phyloP scores from a whole-genome alignment of 2,113 vertebrate species.

The Pseudopodoces humilis region DNA sequence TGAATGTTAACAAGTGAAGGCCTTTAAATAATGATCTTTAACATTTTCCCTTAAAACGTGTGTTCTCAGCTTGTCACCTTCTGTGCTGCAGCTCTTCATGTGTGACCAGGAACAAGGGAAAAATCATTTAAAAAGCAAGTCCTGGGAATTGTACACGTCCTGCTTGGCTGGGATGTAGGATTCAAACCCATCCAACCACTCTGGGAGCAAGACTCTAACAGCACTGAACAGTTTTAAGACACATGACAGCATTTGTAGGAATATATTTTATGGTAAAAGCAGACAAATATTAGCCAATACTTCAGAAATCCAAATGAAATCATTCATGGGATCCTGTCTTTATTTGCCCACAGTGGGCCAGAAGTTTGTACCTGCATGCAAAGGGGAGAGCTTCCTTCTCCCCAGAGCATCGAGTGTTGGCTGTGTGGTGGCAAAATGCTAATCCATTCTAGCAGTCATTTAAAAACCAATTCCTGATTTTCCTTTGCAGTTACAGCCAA shows the following conservation, averaged over 20 bases:
- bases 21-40: neutral
- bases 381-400: neutral
- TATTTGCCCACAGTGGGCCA: neutral
- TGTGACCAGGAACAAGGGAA: neutral
- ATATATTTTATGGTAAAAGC: neutral
- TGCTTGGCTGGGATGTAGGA: neutral
- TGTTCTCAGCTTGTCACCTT: neutral
- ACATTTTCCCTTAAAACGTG: neutral
- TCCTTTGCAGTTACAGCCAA: neutral
- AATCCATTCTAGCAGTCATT: neutral
- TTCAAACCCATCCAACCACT: neutral
- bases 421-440: neutral
- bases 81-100: neutral
- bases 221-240: neutral
- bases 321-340: neutral
- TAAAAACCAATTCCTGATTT: neutral
- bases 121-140: neutral
- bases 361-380: neutral
- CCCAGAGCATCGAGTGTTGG: neutral
- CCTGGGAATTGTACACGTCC: neutral
- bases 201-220: neutral
- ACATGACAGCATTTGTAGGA: neutral
- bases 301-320: neutral
- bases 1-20: neutral
- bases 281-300: neutral